Percentiles rank a stretch among this genome's conserved stretches.
Evolutionary conservation across 2,113 vertebrate genomes (phyloP).

Genomic region (Cyphomyrus discorhynchus): DNA sequence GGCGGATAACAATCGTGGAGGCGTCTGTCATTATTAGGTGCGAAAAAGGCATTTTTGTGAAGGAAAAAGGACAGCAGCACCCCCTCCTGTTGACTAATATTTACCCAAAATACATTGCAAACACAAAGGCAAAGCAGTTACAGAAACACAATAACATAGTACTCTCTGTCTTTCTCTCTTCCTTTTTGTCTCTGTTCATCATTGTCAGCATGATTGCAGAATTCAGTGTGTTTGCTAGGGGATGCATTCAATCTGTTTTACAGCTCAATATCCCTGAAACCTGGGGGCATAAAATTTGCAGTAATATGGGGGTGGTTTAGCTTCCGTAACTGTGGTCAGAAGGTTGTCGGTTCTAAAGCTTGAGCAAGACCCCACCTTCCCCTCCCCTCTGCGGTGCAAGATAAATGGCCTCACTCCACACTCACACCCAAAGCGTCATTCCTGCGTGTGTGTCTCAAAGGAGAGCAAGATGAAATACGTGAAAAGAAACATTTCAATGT

Average conservation of each 20-base stretch:
- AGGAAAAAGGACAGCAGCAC: slow-evolving; percentile 69
- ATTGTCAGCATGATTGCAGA: not conserved
- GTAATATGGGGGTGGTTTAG: not conserved
- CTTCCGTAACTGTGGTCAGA: not conserved
- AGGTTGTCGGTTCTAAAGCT: not conserved
- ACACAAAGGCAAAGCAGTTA: slow-evolving; percentile 71
- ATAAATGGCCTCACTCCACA: not conserved
- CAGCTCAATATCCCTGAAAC: not conserved
- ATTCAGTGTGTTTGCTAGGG: not conserved
- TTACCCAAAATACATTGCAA: slow-evolving; percentile 81
- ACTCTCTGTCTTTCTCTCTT: not conserved
- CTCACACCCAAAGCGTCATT: not conserved
- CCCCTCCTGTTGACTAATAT: slow-evolving; percentile 77
- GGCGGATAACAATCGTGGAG: slow-evolving; percentile 83
- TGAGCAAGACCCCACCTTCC: not conserved
- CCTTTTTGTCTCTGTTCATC: not conserved
- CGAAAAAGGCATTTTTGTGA: slow-evolving; percentile 75
- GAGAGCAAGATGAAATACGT: not conserved
- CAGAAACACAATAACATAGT: not conserved
- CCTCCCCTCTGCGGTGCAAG: not conserved
- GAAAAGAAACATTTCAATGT: not conserved
- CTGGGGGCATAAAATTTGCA: not conserved
- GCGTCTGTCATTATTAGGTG: slow-evolving; percentile 89
- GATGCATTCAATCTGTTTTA: not conserved
- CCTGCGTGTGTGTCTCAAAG: not conserved